Percentiles rank a stretch among this genome's conserved stretches.
Evolutionary conservation across 1,140 invertebrate species (phyloP).

Genomic region (Littorina saxatilis): DNA sequence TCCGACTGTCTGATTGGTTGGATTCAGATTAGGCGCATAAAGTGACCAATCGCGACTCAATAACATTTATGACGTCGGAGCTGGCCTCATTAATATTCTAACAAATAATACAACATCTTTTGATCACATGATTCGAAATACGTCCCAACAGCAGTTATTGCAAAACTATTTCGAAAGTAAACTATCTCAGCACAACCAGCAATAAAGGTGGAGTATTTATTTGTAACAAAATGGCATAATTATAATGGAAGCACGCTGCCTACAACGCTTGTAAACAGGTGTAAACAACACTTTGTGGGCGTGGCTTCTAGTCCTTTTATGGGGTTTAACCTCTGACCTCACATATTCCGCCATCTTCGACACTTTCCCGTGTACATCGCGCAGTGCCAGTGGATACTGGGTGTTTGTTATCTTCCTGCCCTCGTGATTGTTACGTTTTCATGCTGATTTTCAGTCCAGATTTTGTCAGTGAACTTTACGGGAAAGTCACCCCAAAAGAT

Average conservation of each 20-base stretch:
- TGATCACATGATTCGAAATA: conserved; percentile 42
- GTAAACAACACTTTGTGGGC: conserved; percentile 39
- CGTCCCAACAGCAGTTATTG: background rate
- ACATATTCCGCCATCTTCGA: conserved; percentile 51
- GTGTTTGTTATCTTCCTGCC: no score
- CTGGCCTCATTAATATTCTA: conserved; percentile 40
- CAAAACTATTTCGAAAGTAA: no score
- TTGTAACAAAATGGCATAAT: no score
- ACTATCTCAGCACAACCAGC: no score
- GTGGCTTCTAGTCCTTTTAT: conserved; percentile 47
- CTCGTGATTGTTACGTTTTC: no score
- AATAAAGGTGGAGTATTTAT: no score
- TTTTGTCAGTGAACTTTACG: no score
- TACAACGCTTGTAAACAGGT: background rate
- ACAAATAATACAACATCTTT: conserved; percentile 45
- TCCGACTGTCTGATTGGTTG: conserved; percentile 56
- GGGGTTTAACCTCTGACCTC: conserved; percentile 52
- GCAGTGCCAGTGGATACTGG: no score
- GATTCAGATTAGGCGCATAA: conserved; percentile 50
- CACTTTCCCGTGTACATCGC: no score
- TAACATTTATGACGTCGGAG: conserved; percentile 56
- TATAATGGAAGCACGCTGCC: no score
- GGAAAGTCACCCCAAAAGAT: no score
- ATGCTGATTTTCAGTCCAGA: no score
- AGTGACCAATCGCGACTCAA: conserved; percentile 55